A percentile compares a stretch with the other conserved stretches of the same genome.
Conservation (phyloP, 1,140 invertebrate genomes). For the Dendroctonus ponderosae region DNA sequence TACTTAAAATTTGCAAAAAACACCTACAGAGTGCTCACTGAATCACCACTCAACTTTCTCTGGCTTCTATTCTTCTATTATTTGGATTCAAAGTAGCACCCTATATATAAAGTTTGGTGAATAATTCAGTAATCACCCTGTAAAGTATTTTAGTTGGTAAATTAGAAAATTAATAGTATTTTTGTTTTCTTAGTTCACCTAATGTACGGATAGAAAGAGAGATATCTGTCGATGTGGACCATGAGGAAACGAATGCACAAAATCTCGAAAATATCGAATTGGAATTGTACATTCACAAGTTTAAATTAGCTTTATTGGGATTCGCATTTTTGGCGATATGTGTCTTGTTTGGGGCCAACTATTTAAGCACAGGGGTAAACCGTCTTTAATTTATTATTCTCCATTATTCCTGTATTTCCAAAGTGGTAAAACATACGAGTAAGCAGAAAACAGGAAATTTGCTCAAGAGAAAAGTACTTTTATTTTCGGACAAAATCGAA, state of each 20-base stretch:
- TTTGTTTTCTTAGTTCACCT: conserved; percentile 10
- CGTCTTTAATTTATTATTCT: background rate
- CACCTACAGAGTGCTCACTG: too few species aligned
- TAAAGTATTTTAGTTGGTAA: too few species aligned
- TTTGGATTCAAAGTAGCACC: too few species aligned
- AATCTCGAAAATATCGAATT: conserved; percentile 13
- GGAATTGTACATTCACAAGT: conserved; percentile 18
- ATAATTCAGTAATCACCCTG: too few species aligned
- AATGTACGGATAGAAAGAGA: conserved; percentile 14
- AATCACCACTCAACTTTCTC: too few species aligned
- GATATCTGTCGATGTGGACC: conserved; percentile 4
- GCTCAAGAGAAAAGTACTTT: too few species aligned
- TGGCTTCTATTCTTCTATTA: too few species aligned
- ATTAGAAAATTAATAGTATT: too few species aligned
- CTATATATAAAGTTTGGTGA: too few species aligned
- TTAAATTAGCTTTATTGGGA: conserved; percentile 18
- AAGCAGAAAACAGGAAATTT: too few species aligned
- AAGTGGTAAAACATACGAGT: too few species aligned
- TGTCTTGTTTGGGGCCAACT: conserved; percentile 29
- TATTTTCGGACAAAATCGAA: too few species aligned
- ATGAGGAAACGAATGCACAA: conserved; percentile 13
- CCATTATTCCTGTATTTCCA: background rate
- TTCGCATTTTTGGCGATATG: conserved; percentile 18
- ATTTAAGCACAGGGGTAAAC: conserved; percentile 27
- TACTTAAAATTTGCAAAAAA: background rate